Conservation (phyloP, 2,113 vertebrate species). For the Euleptes europaea region DNA sequence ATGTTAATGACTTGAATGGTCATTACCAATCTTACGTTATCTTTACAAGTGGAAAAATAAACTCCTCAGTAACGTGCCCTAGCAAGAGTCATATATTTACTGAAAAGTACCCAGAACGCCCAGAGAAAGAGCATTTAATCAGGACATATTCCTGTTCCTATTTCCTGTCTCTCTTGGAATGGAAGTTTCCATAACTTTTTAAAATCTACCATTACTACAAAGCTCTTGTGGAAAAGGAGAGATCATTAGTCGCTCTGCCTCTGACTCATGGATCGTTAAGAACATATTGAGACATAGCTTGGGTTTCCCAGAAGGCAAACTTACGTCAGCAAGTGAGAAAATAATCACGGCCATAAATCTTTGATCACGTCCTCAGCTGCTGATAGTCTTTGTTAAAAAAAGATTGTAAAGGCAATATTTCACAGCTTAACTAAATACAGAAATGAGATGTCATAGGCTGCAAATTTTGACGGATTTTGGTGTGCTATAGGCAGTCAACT, state of each 20-base stretch:
- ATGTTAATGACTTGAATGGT: slow-evolving; percentile 49
- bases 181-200: slow-evolving; percentile 43
- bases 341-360: slow-evolving; percentile 74
- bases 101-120: slow-evolving; percentile 37
- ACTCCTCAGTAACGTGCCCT: slow-evolving; percentile 18
- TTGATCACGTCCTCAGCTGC: slow-evolving; percentile 20
- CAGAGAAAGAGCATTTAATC: slow-evolving; percentile 37
- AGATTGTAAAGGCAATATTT: slow-evolving; percentile 25
- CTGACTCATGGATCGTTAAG: slow-evolving; percentile 72
- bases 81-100: slow-evolving; percentile 39
- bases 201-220: slow-evolving; percentile 51
- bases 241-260: slow-evolving; percentile 70
- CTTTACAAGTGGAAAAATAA: slow-evolving; percentile 41
- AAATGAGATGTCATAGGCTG: background rate
- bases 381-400: slow-evolving; percentile 39
- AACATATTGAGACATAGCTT: slow-evolving; percentile 75
- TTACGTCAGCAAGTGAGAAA: slow-evolving; percentile 75
- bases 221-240: slow-evolving; percentile 51
- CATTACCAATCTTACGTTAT: background rate
- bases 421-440: slow-evolving; percentile 36
- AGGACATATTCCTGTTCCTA: slow-evolving; percentile 43
- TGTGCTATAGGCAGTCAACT: background rate
- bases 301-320: slow-evolving; percentile 77
- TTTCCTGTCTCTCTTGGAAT: slow-evolving; percentile 45
- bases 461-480: background rate